These are phyloP conservation scores for Aspidoscelis tigris DNA, from an alignment of 2,113 vertebrate species.

Conservation along the genomic window DNA sequence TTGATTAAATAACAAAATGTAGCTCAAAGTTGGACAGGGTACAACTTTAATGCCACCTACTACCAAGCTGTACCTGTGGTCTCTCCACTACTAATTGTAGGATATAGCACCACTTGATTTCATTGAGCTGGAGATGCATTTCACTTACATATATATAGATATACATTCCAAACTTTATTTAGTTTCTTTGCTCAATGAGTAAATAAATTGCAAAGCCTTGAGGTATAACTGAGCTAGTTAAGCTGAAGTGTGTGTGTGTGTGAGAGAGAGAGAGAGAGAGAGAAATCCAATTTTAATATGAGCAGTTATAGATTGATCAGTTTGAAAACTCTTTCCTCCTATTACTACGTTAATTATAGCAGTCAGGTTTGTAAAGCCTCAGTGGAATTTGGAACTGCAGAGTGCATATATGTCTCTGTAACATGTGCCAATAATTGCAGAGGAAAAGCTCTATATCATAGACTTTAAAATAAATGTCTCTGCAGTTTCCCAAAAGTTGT, in stretches of 20 bases:
- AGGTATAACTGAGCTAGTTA: neutral
- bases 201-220: neutral
- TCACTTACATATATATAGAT: neutral
- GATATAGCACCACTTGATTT: slow-evolving; percentile 16
- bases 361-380: slow-evolving; percentile 54
- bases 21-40: no score
- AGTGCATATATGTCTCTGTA: slow-evolving; percentile 62
- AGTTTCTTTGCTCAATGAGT: slow-evolving; percentile 36
- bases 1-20: no score
- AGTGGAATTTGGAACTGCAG: slow-evolving; percentile 49
- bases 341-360: slow-evolving; percentile 58
- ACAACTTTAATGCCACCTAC: no score
- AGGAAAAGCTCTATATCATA: slow-evolving; percentile 44
- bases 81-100: neutral
- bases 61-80: no score
- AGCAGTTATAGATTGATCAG: slow-evolving; percentile 43
- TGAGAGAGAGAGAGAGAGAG: neutral
- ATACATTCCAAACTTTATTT: slow-evolving; percentile 7
- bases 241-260: neutral
- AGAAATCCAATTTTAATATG: slow-evolving; percentile 21
- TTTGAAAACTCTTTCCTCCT: slow-evolving; percentile 41
- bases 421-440: slow-evolving; percentile 59
- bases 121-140: slow-evolving; percentile 6
- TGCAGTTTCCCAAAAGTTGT: slow-evolving; percentile 56
- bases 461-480: slow-evolving; percentile 63